These are phyloP conservation scores for Pseudolycoriella hygida DNA, from an alignment of 2,888 invertebrate species.

Conservation along the genomic window DNA sequence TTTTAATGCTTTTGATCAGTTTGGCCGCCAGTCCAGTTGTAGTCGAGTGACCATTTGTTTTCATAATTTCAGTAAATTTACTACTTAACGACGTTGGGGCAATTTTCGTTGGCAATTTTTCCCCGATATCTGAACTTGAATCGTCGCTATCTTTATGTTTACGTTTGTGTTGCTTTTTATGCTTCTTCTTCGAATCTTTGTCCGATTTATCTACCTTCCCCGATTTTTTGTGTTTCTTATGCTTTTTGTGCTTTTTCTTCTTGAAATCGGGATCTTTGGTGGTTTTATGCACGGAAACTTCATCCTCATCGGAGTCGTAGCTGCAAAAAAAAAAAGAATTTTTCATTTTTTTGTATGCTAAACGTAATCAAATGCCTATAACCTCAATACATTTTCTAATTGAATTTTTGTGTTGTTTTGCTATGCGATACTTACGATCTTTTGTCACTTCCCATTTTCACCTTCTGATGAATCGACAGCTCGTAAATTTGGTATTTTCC, in stretches of 20 bases:
- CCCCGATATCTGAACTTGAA: conserved; percentile 16
- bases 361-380: not conserved
- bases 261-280: conserved; percentile 20
- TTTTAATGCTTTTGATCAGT: conserved; percentile 12
- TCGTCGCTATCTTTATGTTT: conserved; percentile 26
- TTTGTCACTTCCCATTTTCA: conserved; percentile 8
- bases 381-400: not conserved
- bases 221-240: conserved; percentile 51
- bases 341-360: not conserved
- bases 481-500: too few species aligned
- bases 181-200: conserved; percentile 35
- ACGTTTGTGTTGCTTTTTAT: conserved; percentile 37
- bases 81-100: conserved; percentile 13
- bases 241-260: conserved; percentile 37
- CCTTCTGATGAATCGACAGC: not conserved
- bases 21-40: conserved; percentile 17
- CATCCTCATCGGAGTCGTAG: conserved; percentile 19
- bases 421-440: conserved; percentile 3
- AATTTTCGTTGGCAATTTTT: conserved; percentile 22
- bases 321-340: conserved; percentile 12
- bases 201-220: conserved; percentile 36
- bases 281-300: conserved; percentile 1
- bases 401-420: not conserved
- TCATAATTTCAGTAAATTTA: conserved; percentile 26
- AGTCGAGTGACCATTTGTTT: conserved; percentile 12